Percentiles rank a stretch among this genome's conserved stretches.
Conservation (phyloP, 1,140 invertebrate species). For the Drosophila kanapiae region DNA sequence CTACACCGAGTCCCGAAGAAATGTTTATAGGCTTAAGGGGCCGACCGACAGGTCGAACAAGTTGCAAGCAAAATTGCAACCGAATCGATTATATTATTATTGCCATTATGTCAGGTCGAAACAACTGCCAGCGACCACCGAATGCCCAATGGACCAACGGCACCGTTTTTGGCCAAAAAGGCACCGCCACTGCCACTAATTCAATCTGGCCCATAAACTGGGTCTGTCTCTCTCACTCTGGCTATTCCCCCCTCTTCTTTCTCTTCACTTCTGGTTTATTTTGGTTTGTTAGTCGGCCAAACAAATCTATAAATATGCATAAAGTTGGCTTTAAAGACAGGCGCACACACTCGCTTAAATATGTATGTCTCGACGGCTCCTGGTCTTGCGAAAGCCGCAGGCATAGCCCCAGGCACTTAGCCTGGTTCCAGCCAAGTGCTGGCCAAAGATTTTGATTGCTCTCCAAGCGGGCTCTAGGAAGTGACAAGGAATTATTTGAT, state of each 20-base stretch:
- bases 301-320: conserved; percentile 77
- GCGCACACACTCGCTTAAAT: conserved; percentile 19
- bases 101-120: conserved; percentile 63
- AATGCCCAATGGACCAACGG: conserved; percentile 44
- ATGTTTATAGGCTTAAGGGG: conserved; percentile 51
- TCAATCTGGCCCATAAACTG: conserved; percentile 62
- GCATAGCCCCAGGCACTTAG: conserved; percentile 46
- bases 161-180: conserved; percentile 48
- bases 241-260: background rate
- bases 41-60: conserved; percentile 48
- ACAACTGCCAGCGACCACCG: conserved; percentile 5
- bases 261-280: conserved; percentile 32
- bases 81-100: conserved; percentile 73
- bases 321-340: conserved; percentile 44
- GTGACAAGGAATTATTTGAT: conserved; percentile 56
- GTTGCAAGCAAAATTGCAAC: conserved; percentile 61
- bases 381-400: conserved; percentile 66
- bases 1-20: conserved; percentile 51
- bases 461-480: conserved; percentile 35
- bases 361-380: conserved; percentile 37
- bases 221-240: conserved; percentile 26
- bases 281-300: conserved; percentile 54
- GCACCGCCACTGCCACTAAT: conserved; percentile 40
- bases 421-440: conserved; percentile 24
- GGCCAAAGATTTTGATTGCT: conserved; percentile 46